Base-by-base conservation (phyloP, 2,113 vertebrate genomes). In the Eretmochelys imbricata region DNA sequence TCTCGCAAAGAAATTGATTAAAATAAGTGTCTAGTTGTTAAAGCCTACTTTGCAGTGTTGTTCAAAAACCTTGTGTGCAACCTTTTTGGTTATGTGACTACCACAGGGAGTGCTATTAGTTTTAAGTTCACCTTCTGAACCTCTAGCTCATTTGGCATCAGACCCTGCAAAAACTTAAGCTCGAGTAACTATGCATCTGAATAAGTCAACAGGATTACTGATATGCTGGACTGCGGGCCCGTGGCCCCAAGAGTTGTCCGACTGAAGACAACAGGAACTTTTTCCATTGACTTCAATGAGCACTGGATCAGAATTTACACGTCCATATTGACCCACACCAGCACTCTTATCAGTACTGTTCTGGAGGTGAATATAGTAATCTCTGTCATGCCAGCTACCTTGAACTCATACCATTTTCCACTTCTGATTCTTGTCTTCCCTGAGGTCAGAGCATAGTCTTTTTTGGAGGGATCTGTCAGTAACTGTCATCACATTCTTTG, bases 181-280 rank as follows among this genome's bases (percentile, higher is more conserved):
- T 0, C 0, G 0, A 51, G 20, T 59, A 24, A 6, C 24, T 49
- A 10, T 17, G 22, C 12, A 11, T 0, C 0, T 20, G 75, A 91
- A 8, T 48, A 14, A 22, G 14, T 50, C 27, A 48, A 27, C 14
- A 1, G 24, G 53, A 12, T 0, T 1, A 49, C 55, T 69, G 38
- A 19, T 27, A 46, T 31, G 17, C 20, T 78, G 22, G 82, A 29
- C 19, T 13, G 24, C 6, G 6, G 3, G 2, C 12, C 17, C 50
- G 38, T 89, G 88, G 51, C 9, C 84, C 42, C 42, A 24, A 6
- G 38, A 0, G 8, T 93, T 59, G 13, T 13, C 6, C 17, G 50
- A 4, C 17, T 49, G 10, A 55, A 54, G 3, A 88, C 11, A 51
- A 1, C 1, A 5, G 69, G 4, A 0, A 48, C 24, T 91, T 78